These are phyloP conservation scores for Astropecten irregularis DNA, from an alignment of 53 echinoderm and acorn worm species.

Conservation along the genomic window DNA sequence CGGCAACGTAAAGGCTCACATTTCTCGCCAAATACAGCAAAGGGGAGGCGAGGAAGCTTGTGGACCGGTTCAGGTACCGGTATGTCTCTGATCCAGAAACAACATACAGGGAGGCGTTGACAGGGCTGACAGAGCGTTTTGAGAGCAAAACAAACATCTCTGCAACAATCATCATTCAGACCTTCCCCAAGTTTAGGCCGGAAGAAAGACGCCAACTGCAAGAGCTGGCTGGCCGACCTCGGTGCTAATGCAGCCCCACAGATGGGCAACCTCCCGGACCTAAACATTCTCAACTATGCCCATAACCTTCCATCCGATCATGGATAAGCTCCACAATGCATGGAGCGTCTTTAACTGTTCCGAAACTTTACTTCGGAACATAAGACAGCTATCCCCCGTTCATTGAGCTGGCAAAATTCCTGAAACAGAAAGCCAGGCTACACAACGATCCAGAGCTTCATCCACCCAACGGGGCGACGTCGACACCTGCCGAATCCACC, in stretches of 20 bases:
- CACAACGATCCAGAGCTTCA: conserved; percentile 26
- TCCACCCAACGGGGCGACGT: neutral
- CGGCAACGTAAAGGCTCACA: conserved; percentile 13
- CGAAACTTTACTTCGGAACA: neutral
- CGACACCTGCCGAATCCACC: neutral
- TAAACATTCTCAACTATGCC: conserved; percentile 25
- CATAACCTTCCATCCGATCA: conserved; percentile 34
- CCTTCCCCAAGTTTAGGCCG: conserved; percentile 13
- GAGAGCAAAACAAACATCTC: conserved; percentile 47
- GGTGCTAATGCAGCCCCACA: neutral
- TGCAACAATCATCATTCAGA: conserved; percentile 5
- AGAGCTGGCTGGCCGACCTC: conserved; percentile 19
- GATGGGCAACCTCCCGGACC: conserved; percentile 32
- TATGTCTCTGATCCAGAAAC: neutral
- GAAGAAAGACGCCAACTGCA: conserved; percentile 27
- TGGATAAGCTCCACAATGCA: conserved; percentile 43
- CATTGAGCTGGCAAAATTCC: neutral
- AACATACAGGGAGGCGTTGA: conserved; percentile 18
- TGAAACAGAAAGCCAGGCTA: conserved; percentile 14
- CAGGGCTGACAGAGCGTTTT: conserved; percentile 51
- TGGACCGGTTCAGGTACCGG: conserved; percentile 47
- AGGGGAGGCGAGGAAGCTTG: conserved; percentile 25
- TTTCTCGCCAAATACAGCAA: conserved; percentile 36
- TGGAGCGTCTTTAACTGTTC: conserved; percentile 23
- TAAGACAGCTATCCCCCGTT: conserved; percentile 39